These are phyloP conservation scores for Tetramorium bicarinatum DNA, from an alignment of 2,888 invertebrate species.

Conservation along the genomic window DNA sequence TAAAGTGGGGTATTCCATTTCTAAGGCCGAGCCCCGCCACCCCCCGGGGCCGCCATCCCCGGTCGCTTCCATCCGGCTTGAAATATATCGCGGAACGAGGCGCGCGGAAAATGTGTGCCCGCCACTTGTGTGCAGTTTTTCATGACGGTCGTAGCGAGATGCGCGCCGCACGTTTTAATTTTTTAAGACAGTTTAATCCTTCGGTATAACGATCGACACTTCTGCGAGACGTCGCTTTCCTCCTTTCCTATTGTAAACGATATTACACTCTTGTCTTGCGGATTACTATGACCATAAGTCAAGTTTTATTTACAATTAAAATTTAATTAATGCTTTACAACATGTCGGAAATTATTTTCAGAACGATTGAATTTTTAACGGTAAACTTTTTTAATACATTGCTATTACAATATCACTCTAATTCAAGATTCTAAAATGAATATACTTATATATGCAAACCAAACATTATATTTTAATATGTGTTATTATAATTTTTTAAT, in stretches of 20 bases:
- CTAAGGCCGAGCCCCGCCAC: slow-evolving; percentile 79
- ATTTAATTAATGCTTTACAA: background rate
- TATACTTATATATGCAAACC: background rate
- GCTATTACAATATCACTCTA: background rate
- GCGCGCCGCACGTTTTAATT: slow-evolving; percentile 63
- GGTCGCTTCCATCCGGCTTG: slow-evolving; percentile 70
- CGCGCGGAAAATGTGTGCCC: slow-evolving; percentile 70
- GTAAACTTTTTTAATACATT: background rate
- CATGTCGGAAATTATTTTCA: background rate
- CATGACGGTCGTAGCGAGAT: slow-evolving; percentile 46
- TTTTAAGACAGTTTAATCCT: slow-evolving; percentile 61
- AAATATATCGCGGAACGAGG: slow-evolving; percentile 83
- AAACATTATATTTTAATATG: background rate
- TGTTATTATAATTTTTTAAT: slow-evolving; percentile 7
- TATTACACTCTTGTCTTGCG: background rate
- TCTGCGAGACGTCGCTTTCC: slow-evolving; percentile 51
- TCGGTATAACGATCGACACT: slow-evolving; percentile 51
- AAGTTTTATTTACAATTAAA: background rate
- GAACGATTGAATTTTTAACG: background rate
- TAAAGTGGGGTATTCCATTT: slow-evolving; percentile 86
- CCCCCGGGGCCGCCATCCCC: slow-evolving; percentile 45
- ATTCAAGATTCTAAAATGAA: background rate
- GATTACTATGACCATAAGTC: background rate
- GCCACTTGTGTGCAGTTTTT: slow-evolving; percentile 54
- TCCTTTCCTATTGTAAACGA: slow-evolving; percentile 27